phyloP scores from a whole-genome alignment of 2,797 vertebrate genomes.

The Vultur gryphus region DNA sequence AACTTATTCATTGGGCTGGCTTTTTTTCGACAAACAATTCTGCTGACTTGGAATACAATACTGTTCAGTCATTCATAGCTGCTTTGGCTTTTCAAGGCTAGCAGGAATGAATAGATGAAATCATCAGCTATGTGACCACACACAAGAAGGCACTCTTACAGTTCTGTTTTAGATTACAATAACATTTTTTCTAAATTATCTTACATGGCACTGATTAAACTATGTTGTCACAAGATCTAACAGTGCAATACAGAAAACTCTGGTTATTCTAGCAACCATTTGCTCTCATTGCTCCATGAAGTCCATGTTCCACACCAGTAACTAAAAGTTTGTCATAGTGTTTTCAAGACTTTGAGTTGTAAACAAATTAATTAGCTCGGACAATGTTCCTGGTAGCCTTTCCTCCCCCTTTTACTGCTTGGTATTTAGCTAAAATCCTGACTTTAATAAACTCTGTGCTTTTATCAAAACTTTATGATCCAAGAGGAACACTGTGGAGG shows the following conservation, averaged over 20 bases:
- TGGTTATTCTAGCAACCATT: neutral
- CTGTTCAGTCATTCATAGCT: neutral
- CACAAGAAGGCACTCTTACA: neutral
- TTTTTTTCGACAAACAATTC: neutral
- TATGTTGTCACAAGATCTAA: neutral
- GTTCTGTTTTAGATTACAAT: neutral
- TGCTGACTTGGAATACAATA: neutral
- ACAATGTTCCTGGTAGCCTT: neutral
- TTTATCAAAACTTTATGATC: neutral
- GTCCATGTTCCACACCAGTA: neutral
- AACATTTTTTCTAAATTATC: neutral
- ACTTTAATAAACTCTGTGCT: neutral
- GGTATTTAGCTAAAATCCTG: neutral
- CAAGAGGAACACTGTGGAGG: neutral
- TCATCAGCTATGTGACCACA: neutral
- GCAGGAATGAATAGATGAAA: neutral
- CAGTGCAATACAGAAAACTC: neutral
- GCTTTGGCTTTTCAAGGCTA: neutral
- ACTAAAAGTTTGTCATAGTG: neutral
- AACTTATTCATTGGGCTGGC: neutral
- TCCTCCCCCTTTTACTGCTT: neutral
- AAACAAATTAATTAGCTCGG: neutral
- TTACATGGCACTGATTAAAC: neutral
- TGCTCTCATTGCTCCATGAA: neutral
- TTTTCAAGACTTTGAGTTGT: neutral